Evolutionary conservation across 2,888 invertebrate species (phyloP), one percentile per base, ranked within the genome.

Genomic region (Syrphus vitripennis): DNA sequence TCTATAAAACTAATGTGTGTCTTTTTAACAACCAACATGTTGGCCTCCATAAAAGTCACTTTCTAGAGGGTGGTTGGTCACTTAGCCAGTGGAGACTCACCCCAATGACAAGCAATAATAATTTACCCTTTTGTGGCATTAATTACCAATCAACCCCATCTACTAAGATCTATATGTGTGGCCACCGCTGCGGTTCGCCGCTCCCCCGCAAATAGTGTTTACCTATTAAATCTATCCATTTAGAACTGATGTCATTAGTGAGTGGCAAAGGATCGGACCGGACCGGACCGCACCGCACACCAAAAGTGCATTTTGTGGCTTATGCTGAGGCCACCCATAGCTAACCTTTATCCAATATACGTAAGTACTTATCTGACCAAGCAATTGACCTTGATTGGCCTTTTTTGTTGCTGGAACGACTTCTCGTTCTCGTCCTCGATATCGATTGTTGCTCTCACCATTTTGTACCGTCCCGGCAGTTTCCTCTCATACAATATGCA

Each of bases 261-360:
- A 45, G 14, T 50, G 59, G 21, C 26, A 34, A 3, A 24, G 37
- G n/a, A n/a, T n/a, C n/a, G n/a, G n/a, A n/a, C n/a, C n/a, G n/a
- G n/a, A n/a, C n/a, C n/a, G n/a, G n/a, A n/a, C n/a, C n/a, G n/a
- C n/a, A 26, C 29, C 24, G 12, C 48, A 19, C 4, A 57, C 63
- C 40, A 37, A 72, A 65, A 79, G 63, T 57, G 48, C 48, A 70
- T 57, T 78, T 71, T 48, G 71, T 55, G 63, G 34, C 57, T 63
- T 65, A 31, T 31, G 34, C 14, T 50, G n/a, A 24, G 67, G 34
- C 24, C 9, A 24, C 34, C 7, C 21, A 65, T 59, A 59, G 1
- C 50, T 2, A 24, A 14, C 2, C 14, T 14, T 10, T 37, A 37
- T 34, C 3, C 31, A 34, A 37, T 2, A n/a, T 40, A 40, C 42